Evolutionary conservation across 2,797 vertebrate species (phyloP).

Genomic region (Ataeniobius toweri): DNA sequence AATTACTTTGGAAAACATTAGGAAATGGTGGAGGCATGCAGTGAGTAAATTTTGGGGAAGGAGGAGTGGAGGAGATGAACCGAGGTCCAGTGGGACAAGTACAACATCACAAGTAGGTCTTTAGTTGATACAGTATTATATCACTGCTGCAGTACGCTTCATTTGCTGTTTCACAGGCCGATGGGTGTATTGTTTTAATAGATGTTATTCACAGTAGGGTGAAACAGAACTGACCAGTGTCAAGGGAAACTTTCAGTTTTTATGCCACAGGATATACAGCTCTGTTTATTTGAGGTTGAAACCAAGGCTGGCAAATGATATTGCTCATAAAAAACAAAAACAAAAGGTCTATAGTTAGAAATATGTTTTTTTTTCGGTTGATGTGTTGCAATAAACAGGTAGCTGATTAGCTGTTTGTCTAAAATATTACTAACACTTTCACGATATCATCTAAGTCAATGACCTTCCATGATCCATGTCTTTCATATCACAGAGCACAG

Average conservation of each 20-base stretch:
- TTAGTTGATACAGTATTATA: slow-evolving; percentile 35
- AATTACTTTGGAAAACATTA: slow-evolving; percentile 71
- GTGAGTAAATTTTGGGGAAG: slow-evolving; percentile 72
- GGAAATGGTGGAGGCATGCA: slow-evolving; percentile 53
- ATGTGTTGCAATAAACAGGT: background rate
- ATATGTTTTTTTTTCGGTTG: background rate
- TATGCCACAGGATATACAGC: slow-evolving; percentile 22
- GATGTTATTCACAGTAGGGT: slow-evolving; percentile 21
- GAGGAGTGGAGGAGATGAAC: slow-evolving; percentile 55
- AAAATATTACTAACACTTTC: background rate
- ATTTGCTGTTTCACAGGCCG: slow-evolving; percentile 39
- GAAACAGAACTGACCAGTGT: slow-evolving; percentile 15
- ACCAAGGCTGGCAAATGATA: slow-evolving; percentile 8
- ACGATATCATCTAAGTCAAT: slow-evolving; percentile 15
- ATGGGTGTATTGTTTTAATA: slow-evolving; percentile 30
- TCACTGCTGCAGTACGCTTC: slow-evolving; percentile 38
- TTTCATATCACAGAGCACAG: slow-evolving; percentile 34
- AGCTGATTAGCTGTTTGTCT: background rate
- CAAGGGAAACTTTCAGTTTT: slow-evolving; percentile 23
- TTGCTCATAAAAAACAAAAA: background rate
- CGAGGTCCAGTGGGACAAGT: slow-evolving; percentile 45
- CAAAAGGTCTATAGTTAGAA: slow-evolving; percentile 12
- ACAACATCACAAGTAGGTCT: slow-evolving; percentile 46
- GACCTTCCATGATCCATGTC: slow-evolving; percentile 36
- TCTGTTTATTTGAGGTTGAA: slow-evolving; percentile 15